Evolutionary conservation across 2,113 vertebrate species (phyloP).

Genomic region (Cyprinodon brontotheroides): DNA sequence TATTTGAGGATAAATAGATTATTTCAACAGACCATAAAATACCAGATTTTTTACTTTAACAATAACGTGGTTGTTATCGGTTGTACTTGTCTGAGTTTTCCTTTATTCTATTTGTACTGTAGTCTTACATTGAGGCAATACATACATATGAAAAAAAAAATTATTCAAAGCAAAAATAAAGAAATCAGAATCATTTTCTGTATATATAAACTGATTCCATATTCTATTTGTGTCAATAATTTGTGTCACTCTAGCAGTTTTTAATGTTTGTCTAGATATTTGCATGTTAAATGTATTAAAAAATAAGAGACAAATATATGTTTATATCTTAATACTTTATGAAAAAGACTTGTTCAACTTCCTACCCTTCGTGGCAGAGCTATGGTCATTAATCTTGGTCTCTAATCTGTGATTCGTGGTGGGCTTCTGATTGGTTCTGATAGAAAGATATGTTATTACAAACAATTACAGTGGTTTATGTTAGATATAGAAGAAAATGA

Average conservation of each 20-base stretch:
- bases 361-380: not conserved
- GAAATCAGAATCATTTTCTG: not conserved
- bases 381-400: not conserved
- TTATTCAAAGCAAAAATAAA: not conserved
- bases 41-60: no score
- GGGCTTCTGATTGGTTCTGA: not conserved
- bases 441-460: not conserved
- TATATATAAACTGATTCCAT: not conserved
- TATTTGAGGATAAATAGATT: not conserved
- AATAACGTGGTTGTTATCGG: no score
- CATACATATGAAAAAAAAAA: not conserved
- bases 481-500: not conserved
- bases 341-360: not conserved
- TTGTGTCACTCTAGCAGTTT: not conserved
- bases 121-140: not conserved
- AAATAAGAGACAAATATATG: not conserved
- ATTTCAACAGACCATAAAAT: no score
- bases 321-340: not conserved
- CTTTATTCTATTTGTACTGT: not conserved
- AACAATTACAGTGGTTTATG: not conserved
- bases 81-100: not conserved
- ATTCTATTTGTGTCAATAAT: not conserved
- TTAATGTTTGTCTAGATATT: not conserved
- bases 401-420: not conserved
- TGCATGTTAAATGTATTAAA: not conserved